phyloP scores from a whole-genome alignment of 1,140 invertebrate genomes.

The Heliothis virescens region DNA sequence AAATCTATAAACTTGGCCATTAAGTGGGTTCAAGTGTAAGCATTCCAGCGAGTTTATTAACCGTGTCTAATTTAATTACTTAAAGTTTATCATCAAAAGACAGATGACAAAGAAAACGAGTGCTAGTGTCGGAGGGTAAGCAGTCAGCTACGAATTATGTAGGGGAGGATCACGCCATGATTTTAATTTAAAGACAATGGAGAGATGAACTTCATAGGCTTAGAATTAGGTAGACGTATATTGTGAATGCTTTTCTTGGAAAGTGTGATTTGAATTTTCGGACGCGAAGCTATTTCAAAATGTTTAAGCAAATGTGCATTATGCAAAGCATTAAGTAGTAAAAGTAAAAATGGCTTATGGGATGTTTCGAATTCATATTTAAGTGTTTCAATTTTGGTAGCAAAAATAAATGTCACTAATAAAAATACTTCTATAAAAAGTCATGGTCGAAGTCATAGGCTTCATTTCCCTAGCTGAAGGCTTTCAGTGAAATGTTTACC shows the following conservation, averaged over 20 bases:
- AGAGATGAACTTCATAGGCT: not conserved
- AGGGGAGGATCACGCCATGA: not conserved
- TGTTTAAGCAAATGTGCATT: too few relatives aligned
- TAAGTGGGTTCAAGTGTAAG: too few relatives aligned
- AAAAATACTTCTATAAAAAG: too few relatives aligned
- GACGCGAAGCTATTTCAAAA: not conserved
- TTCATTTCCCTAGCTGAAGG: too few relatives aligned
- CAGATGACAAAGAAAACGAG: not conserved
- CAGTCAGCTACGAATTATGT: not conserved
- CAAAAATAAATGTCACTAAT: too few relatives aligned
- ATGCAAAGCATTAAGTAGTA: too few relatives aligned
- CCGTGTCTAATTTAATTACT: not conserved
- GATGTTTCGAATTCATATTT: too few relatives aligned
- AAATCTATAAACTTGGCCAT: too few relatives aligned
- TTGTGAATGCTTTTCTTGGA: not conserved
- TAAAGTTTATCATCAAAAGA: not conserved
- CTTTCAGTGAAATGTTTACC: too few relatives aligned
- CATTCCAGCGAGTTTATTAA: not conserved
- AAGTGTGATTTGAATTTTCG: not conserved
- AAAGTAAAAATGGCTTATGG: too few relatives aligned
- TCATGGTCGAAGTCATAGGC: too few relatives aligned
- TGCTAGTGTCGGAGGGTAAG: not conserved
- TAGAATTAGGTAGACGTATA: not conserved
- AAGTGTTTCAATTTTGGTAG: too few relatives aligned
- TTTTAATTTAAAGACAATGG: not conserved